These are phyloP conservation scores for Oncorhynchus keta DNA, from an alignment of 2,113 vertebrate species.

Conservation along the genomic window DNA sequence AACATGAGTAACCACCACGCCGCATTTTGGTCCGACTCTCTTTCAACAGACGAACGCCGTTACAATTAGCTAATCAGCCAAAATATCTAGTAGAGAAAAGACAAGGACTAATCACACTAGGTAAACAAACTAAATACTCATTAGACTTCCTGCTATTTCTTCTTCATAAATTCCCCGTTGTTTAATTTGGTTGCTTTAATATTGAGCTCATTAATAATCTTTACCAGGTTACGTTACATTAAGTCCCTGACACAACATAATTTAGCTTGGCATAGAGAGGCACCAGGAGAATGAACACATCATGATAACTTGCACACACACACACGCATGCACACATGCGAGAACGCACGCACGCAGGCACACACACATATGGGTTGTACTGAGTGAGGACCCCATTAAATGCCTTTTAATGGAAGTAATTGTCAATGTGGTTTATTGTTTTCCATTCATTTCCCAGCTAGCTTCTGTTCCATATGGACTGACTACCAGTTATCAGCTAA, in stretches of 20 bases:
- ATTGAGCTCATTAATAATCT: conserved; percentile 97
- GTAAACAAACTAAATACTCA: conserved; percentile 83
- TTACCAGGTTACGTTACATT: conserved; percentile 84
- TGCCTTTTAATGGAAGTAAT: conserved; percentile 74
- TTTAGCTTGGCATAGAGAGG: conserved; percentile 83
- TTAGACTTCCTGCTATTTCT: conserved; percentile 85
- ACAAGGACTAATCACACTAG: conserved; percentile 36
- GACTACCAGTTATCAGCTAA: conserved; percentile 54
- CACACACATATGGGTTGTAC: conserved; percentile 36
- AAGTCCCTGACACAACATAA: conserved; percentile 83
- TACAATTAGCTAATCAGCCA: too few species aligned
- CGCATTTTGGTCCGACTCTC: too few species aligned
- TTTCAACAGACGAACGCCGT: too few species aligned
- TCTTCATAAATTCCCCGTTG: conserved; percentile 91
- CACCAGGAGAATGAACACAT: conserved; percentile 76
- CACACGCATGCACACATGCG: conserved; percentile 46
- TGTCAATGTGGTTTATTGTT: conserved; percentile 65
- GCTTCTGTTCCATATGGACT: conserved; percentile 57
- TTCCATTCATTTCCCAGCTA: conserved; percentile 58
- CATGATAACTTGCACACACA: conserved; percentile 75
- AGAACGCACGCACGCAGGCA: not conserved
- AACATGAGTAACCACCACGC: too few species aligned
- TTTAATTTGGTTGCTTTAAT: conserved; percentile 82
- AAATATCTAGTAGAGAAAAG: too few species aligned
- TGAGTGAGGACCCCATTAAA: conserved; percentile 67